Conservation (phyloP, 2,888 invertebrate species). For the Lasioglossum oenotherae region DNA sequence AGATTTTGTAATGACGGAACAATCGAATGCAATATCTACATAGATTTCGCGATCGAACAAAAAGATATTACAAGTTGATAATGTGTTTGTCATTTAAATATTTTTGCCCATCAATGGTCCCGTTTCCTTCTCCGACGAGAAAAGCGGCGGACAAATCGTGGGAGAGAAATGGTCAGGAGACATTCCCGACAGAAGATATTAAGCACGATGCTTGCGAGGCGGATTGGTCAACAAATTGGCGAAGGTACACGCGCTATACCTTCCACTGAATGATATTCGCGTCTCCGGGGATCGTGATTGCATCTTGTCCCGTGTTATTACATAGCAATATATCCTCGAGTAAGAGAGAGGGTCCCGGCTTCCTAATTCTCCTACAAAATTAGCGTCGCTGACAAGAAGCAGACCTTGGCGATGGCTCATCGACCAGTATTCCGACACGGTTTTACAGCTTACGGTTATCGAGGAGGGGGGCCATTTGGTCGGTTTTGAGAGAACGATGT, state of each 20-base stretch:
- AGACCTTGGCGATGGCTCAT: constrained; percentile 37
- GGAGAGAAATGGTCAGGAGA: not conserved
- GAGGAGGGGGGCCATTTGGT: constrained; percentile 67
- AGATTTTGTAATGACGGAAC: not conserved
- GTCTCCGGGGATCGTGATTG: not conserved
- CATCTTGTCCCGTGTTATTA: constrained; percentile 25
- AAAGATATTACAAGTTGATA: not conserved
- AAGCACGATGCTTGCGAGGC: not conserved
- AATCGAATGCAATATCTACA: not conserved
- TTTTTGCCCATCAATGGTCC: not conserved
- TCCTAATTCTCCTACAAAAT: constrained; percentile 51
- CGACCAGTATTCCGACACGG: constrained; percentile 49
- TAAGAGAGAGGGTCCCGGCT: constrained; percentile 13
- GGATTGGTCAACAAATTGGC: not conserved
- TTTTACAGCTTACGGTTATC: constrained; percentile 70
- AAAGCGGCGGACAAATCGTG: not conserved
- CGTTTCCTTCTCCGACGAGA: not conserved
- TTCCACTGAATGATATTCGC: constrained; percentile 17
- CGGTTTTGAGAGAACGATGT: constrained; percentile 64
- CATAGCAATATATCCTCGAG: constrained; percentile 21
- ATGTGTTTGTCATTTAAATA: not conserved
- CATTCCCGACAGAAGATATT: not conserved
- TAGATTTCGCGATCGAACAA: too few species aligned
- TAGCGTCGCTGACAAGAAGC: constrained; percentile 58
- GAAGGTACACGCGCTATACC: constrained; percentile 1